phyloP scores from a whole-genome alignment of 1,140 invertebrate species.

The Galendromus occidentalis region DNA sequence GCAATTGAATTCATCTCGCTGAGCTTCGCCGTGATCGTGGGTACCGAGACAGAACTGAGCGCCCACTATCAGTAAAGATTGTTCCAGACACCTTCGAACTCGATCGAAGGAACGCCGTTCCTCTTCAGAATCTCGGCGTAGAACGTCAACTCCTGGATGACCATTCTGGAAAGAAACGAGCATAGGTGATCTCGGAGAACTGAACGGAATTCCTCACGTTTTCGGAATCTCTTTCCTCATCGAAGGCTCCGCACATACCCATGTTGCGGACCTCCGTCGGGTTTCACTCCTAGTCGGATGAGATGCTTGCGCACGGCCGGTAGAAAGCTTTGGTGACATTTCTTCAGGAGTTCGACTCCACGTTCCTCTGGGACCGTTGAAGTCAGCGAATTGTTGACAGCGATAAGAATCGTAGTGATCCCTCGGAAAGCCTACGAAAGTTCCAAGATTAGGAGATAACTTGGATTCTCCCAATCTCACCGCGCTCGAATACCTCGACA shows the following conservation, averaged over 20 bases:
- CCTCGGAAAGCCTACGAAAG: conserved; percentile 25
- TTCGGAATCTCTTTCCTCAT: conserved; percentile 11
- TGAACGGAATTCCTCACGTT: conserved; percentile 14
- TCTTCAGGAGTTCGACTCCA: conserved; percentile 47
- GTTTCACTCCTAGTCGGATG: conserved; percentile 62
- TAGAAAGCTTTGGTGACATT: conserved; percentile 69
- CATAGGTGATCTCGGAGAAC: too few relatives aligned
- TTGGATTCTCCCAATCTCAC: too few relatives aligned
- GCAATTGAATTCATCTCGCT: too few relatives aligned
- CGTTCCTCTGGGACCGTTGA: conserved; percentile 52
- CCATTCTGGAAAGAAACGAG: conserved; percentile 43
- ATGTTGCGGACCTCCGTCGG: conserved; percentile 86
- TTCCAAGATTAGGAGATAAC: too few relatives aligned
- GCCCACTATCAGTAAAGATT: not conserved
- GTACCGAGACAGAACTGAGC: not conserved
- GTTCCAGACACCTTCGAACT: conserved; percentile 2
- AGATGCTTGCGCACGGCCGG: conserved; percentile 61
- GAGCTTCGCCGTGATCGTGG: too few relatives aligned
- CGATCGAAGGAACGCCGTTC: conserved; percentile 4
- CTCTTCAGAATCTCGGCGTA: conserved; percentile 69
- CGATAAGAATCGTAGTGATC: conserved; percentile 23
- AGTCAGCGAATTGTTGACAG: conserved; percentile 32
- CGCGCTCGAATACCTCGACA: too few relatives aligned
- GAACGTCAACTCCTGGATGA: conserved; percentile 83
- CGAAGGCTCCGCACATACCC: conserved; percentile 36